Base-by-base conservation (phyloP, 2,113 vertebrate species). In the Callaeas wilsoni region DNA sequence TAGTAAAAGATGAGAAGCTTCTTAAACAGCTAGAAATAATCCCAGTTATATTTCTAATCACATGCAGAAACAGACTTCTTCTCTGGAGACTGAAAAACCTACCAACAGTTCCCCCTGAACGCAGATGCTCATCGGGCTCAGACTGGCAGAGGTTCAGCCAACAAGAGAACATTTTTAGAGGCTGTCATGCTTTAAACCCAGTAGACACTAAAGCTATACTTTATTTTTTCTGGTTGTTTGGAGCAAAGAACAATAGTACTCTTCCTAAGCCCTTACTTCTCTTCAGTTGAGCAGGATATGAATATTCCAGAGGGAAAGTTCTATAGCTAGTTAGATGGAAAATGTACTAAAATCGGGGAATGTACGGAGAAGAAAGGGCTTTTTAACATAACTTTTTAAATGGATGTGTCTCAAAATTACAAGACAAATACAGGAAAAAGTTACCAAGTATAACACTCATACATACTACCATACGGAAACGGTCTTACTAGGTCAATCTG, bases 401-500 rank as follows among this genome's bases (percentile, higher is more conserved):
- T 49, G 44, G 26, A 41, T 23, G 13, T 50, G 21, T 39, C n/a
- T 84, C 3, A 4, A 32, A 96, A 76, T 41, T 83, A 56, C 49
- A 59, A 27, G 19, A 74, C 5, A 65, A 82, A 57, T 10, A 42
- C 1, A 42, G 37, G 21, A 69, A 68, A 32, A 86, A 27, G 23
- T 62, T 80, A 42, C 17, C 2, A 16, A 57, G 22, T 44, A 7
- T 12, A 83, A 59, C 29, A 78, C 7, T 62, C 62, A 49, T 5
- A 50, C 26, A 53, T 16, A 20, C 9, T 44, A 65, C 32, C 55
- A 75, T 25, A 80, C 4, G 7, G 59, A 10, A n/a, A 84, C 67
- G 25, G 35, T 84, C 97, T 98, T 97, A 99, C 99, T 97, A 98
- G 94, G 94, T 99, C 98, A 87, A 98, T 98, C 91, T 98, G 97